Base-by-base conservation (phyloP, 92 coral and sea anemone species). In the Zoanthus solanderi region DNA sequence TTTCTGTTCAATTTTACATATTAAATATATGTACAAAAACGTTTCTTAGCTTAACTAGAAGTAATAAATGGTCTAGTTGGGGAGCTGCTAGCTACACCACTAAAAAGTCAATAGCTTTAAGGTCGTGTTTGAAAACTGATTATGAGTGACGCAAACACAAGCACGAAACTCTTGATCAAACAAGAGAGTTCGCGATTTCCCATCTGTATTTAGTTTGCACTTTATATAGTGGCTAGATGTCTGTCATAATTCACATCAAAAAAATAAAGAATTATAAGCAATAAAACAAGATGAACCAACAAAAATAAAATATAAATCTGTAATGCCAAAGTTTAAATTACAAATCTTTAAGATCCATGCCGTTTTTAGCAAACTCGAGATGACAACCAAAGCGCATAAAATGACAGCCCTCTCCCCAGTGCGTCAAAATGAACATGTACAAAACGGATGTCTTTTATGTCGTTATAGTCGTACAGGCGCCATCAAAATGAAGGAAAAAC, bases 131-230 rank as follows among this genome's bases (percentile, higher is more conserved):
- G 67, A 17, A 77, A 77, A 77, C 68, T 37, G 1, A 37, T 4
- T 37, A 37, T 37, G 61, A 31, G 44, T 52, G 80, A 45, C 84
- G 72, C 72, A 79, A 67, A 12, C 45, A 81, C 12, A 50, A 50
- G 9, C 9, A 46, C n/a, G 60, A 46, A 67, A 45, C 85, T 17
- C 85, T 65, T 65, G 85, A 44, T 17, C 60, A 81, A 81, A 81
- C 85, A 81, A 5, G 75, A 66, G 58, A 67, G 11, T 23, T 28
- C 31, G 28, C 63, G 60, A 16, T 44, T 61, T 46, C 45, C 85
- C 85, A 65, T 44, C 85, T 81, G 85, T 81, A 57, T 81, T 81
- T 81, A 48, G 75, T 12, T 18, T 66, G 75, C 47, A 81, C 75
- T 65, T n/a, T 29, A 66, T 66, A 42, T 46, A 44, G 61, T 46